These are phyloP conservation scores for Leptobrachium leishanense DNA, from an alignment of 2,113 vertebrate species.

Conservation along the genomic window DNA sequence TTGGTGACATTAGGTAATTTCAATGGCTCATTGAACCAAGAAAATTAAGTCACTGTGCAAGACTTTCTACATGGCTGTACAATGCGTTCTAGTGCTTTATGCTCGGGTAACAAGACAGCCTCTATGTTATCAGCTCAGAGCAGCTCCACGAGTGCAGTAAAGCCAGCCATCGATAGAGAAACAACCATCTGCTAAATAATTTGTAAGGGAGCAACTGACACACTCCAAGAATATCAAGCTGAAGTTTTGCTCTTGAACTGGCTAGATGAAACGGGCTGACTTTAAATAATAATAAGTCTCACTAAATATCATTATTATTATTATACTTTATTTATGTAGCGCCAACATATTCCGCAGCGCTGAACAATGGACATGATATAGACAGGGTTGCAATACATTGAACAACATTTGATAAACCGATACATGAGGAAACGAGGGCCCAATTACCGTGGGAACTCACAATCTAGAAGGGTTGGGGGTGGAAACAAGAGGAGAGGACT, in stretches of 20 bases:
- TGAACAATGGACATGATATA: too few relatives aligned
- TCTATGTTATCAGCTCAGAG: constrained; percentile 24
- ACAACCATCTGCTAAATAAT: constrained; percentile 35
- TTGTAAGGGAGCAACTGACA: constrained; percentile 16
- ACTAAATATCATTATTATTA: too few relatives aligned
- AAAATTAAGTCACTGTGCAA: constrained; percentile 39
- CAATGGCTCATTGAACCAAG: constrained; percentile 1
- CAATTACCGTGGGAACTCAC: too few relatives aligned
- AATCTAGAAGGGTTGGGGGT: too few relatives aligned
- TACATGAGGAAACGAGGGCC: too few relatives aligned
- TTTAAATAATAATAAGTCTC: not conserved
- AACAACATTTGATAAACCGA: too few relatives aligned
- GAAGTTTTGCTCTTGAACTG: not conserved
- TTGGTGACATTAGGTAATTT: constrained; percentile 33
- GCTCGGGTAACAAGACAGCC: not conserved
- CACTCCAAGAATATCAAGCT: constrained; percentile 19
- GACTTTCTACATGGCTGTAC: constrained; percentile 21
- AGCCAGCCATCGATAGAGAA: constrained; percentile 22
- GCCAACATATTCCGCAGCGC: too few relatives aligned
- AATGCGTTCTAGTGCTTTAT: constrained; percentile 6
- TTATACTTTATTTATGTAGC: too few relatives aligned
- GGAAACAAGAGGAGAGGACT: too few relatives aligned
- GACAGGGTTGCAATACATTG: too few relatives aligned
- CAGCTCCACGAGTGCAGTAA: constrained; percentile 19
- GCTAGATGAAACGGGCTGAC: not conserved